These are phyloP conservation scores for Ovis aries DNA, from an alignment of 2,113 vertebrate genomes.

Conservation along the genomic window ARS-UI_Ramb_v3.0 NC_056071.1:67293501-67294000, in stretches of 20 bases:
- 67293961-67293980: background rate
- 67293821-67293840: background rate
- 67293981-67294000: fast-evolving
- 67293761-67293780: fast-evolving
- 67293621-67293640: fast-evolving
- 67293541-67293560: fast-evolving
- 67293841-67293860: fast-evolving
- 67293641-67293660: background rate
- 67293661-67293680: background rate
- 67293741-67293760: background rate
- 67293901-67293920: fast-evolving
- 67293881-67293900: background rate
- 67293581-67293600: too few relatives aligned
- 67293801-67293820: background rate
- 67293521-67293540: background rate
- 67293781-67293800: background rate
- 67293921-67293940: background rate
- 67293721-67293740: background rate
- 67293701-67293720: fast-evolving
- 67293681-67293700: background rate
- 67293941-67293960: background rate
- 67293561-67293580: too few relatives aligned
- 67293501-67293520: background rate
- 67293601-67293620: fast-evolving
- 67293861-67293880: too few relatives aligned